A percentile compares a stretch with the other conserved stretches of the same genome.
These are phyloP conservation scores for Himalopsyche phryganea DNA, from an alignment of 1,140 invertebrate species.

Conservation along the genomic window DNA sequence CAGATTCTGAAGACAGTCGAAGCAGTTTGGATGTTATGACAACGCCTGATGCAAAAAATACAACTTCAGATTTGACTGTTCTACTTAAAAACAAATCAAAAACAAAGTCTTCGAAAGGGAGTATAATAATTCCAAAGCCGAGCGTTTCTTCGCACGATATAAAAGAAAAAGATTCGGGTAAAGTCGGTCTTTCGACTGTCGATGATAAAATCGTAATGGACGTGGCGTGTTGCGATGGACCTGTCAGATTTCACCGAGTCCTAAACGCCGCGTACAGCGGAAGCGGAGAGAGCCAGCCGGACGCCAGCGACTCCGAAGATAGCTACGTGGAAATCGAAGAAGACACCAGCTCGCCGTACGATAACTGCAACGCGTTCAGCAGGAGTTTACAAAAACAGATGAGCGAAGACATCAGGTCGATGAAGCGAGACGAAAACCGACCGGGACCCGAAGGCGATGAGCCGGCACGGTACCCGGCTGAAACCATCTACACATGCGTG, in stretches of 20 bases:
- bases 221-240: conserved; percentile 83
- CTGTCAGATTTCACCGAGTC: conserved; percentile 75
- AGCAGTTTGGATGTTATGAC: too few species aligned
- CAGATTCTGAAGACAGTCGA: too few species aligned
- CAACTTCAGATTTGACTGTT: too few species aligned
- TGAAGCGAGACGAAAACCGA: conserved; percentile 33
- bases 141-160: neutral
- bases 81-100: conserved; percentile 23
- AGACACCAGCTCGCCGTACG: conserved; percentile 34
- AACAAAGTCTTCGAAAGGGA: conserved; percentile 10
- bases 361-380: conserved; percentile 39
- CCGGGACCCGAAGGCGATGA: conserved; percentile 19
- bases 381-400: conserved; percentile 47
- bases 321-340: conserved; percentile 30
- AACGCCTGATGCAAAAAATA: too few species aligned
- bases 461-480: neutral
- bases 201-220: conserved; percentile 61
- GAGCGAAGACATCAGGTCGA: conserved; percentile 48
- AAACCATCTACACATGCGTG: conserved; percentile 63
- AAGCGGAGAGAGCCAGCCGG: conserved; percentile 37
- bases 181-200: neutral
- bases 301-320: conserved; percentile 38
- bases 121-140: neutral
- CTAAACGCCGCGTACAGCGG: conserved; percentile 69
- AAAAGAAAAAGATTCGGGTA: neutral